Evolutionary conservation across 2,113 vertebrate species (phyloP), one percentile per base, ranked within the genome.

Genomic region (Bolborhynchus lineola): DNA sequence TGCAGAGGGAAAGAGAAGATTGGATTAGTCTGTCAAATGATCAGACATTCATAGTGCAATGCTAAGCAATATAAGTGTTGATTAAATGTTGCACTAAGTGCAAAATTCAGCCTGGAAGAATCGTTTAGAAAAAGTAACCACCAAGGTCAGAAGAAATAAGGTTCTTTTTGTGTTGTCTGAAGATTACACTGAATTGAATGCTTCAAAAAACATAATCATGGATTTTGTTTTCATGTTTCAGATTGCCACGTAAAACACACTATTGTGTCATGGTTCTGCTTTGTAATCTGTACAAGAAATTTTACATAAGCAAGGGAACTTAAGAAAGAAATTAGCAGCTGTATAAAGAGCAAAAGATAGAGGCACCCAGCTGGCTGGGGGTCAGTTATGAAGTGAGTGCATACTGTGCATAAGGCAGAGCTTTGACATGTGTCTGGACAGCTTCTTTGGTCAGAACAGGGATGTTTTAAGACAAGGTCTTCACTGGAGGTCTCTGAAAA

Each of bases 61-160:
- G 15, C 21, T 91, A 74, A 83, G 49, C 71, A 92, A 16, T 80
- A 1, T 42, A 92, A 85, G 44, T 46, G 69, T 86, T 94, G 83
- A 89, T 74, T 74, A 89, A 62, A 63, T 50, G 64, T 81, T 86
- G 18, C 37, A 94, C 37, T 44, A 72, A 89, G 77, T 41, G 50
- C 72, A 86, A 91, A 96, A 91, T 91, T 83, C 59, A 86, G 16
- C n/a, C 55, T 20, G 46, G 72, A 84, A 60, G 85, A 87, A 87
- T 75, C 24, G 23, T 79, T 90, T 76, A 76, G 82, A 82, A 81
- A 82, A 90, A 67, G 31, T 76, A 79, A 31, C 49, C 35, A 68
- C 67, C 14, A 7, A 76, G 23, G 25, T 52, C 31, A 57, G 57
- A 69, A 91, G 65, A 85, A 91, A 79, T 50, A 64, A 90, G 12